phyloP scores from a whole-genome alignment of 2,888 invertebrate species.

The Eupithecia insigniata region DNA sequence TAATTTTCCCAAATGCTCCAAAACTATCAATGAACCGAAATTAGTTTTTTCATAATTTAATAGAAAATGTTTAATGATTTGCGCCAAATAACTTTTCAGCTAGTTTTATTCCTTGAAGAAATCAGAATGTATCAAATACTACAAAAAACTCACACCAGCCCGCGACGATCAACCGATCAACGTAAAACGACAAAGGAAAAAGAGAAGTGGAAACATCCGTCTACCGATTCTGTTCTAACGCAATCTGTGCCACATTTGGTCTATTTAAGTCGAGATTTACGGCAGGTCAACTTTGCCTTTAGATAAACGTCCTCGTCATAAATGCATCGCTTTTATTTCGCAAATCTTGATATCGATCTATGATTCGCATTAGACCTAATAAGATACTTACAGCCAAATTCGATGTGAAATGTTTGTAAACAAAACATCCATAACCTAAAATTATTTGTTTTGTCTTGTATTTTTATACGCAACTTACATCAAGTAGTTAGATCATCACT shows the following conservation, averaged over 20 bases:
- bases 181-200: neutral
- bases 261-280: conserved; percentile 19
- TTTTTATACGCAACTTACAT: no score
- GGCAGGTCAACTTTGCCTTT: conserved; percentile 23
- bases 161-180: no score
- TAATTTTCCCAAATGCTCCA: no score
- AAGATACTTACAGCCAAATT: neutral
- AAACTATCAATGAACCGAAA: no score
- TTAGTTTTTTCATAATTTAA: no score
- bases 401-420: neutral
- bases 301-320: conserved; percentile 3
- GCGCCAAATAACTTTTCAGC: no score
- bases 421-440: neutral
- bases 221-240: neutral
- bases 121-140: no score
- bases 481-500: no score
- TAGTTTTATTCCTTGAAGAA: no score
- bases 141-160: no score
- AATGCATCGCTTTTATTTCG: conserved; percentile 19
- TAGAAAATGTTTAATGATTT: no score
- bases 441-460: no score
- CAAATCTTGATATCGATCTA: neutral
- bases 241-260: conserved; percentile 17
- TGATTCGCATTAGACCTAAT: neutral
- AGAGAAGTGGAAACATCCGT: conserved; percentile 5